These are phyloP conservation scores for Papilio glaucus DNA, from an alignment of 1,140 invertebrate species.

Conservation along the genomic window DNA sequence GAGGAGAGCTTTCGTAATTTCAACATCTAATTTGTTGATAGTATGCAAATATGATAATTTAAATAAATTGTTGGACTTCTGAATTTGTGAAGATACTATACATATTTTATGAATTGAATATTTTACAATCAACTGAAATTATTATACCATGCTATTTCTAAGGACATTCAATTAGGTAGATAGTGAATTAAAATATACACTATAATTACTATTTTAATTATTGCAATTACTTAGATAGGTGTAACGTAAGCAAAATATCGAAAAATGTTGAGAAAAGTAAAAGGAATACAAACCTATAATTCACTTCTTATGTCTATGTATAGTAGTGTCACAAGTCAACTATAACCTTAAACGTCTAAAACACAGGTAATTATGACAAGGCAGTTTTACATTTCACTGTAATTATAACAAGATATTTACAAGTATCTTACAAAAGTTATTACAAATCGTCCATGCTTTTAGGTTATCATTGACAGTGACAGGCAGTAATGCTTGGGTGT, in stretches of 20 bases:
- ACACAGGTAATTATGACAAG: conserved; percentile 2
- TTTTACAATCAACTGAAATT: not conserved
- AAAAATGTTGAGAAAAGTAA: conserved; percentile 7
- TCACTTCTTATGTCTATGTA: not conserved
- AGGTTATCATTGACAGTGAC: conserved; percentile 14
- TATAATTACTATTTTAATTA: not conserved
- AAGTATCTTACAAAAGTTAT: not conserved
- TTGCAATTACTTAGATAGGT: not conserved
- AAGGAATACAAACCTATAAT: conserved; percentile 9
- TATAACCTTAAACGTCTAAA: conserved; percentile 1
- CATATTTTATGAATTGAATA: not conserved
- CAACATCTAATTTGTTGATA: not conserved
- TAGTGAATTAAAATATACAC: not conserved
- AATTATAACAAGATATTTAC: conserved; percentile 11
- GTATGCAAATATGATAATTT: not conserved
- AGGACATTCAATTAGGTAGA: not conserved
- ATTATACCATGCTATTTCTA: conserved; percentile 10
- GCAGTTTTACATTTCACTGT: conserved; percentile 11
- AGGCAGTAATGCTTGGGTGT: not conserved
- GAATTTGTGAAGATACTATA: not conserved
- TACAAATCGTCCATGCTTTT: conserved; percentile 3
- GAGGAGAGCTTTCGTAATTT: not conserved
- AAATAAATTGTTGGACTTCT: not conserved
- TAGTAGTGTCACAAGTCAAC: not conserved
- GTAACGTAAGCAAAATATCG: conserved; percentile 6